Evolutionary conservation across 64 coral and sea anemone genomes (phyloP), one percentile per base, ranked within the genome.

Genomic region (Trachythela sp.): DNA sequence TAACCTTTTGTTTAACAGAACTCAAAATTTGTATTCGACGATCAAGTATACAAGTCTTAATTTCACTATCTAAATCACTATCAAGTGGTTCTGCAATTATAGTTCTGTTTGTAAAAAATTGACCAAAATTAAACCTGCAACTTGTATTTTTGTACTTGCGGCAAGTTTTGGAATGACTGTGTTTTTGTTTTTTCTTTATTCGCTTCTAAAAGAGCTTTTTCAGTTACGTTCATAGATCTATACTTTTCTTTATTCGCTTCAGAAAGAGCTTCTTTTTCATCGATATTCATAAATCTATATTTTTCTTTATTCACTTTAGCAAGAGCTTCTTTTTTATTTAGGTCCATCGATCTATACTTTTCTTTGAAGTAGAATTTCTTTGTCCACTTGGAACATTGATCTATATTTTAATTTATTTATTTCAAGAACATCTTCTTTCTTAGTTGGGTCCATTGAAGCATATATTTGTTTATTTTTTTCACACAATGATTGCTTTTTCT

Each of bases 261-360:
- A 31, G 31, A 6, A 6, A 77, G 30, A 77, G 71, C 71, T 77
- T 32, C 7, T 77, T 68, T 68, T 68, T 68, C 59, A 68, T 14
- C 15, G 3, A 22, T 6, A 14, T 22, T 31, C 59, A 68, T 68
- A 4, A n/a, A 33, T 77, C 36, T 77, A 34, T 77, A 77, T 34
- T 77, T 77, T 77, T 77, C 71, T 77, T 77, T 77, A 35, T 77
- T 77, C 17, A n/a, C 71, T 77, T 77, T 3, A 77, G 17, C 2
- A 77, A 77, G 71, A 77, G 36, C 31, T 70, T 77, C 71, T 77
- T 77, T 77, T 35, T 77, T n/a, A 77, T 18, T 77, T 77, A 33
- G 3, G 31, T 77, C 17, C 71, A 77, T 77, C 17, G 71, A 77
- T 77, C 71, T 32, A 38, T 77, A 77, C 17, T 77, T 77, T 77